Evolutionary conservation across 1,140 invertebrate genomes (phyloP).

Genomic region (Carcinoscorpius rotundicauda): DNA sequence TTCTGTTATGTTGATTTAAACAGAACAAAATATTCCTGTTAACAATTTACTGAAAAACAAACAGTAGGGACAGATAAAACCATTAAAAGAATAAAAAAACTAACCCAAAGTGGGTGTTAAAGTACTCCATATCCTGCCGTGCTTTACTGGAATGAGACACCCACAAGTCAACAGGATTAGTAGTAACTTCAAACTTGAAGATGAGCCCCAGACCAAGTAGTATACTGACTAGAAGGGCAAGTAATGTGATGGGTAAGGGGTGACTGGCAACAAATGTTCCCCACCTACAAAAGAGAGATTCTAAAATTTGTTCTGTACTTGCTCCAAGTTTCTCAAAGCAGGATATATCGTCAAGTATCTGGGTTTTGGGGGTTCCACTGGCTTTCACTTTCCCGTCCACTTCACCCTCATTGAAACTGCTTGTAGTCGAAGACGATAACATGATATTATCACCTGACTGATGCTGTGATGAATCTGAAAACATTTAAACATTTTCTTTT

Average conservation of each 20-base stretch:
- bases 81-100: constrained; percentile 1
- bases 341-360: constrained; percentile 21
- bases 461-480: no score
- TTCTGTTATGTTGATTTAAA: constrained; percentile 10
- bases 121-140: constrained; percentile 75
- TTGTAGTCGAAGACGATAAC: no score
- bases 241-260: constrained; percentile 61
- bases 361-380: neutral
- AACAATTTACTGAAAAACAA: neutral
- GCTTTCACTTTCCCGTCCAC: no score
- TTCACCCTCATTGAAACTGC: no score
- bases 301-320: constrained; percentile 57
- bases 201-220: constrained; percentile 48
- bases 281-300: constrained; percentile 64
- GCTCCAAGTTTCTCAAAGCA: constrained; percentile 60
- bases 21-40: neutral
- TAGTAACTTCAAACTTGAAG: constrained; percentile 55
- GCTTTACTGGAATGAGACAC: constrained; percentile 74
- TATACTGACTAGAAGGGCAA: constrained; percentile 48
- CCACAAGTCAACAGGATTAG: constrained; percentile 95
- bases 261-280: constrained; percentile 64
- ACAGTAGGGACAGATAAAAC: neutral
- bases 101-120: constrained; percentile 67
- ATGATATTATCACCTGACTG: no score
- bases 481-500: no score